Conservation (phyloP, 2,113 vertebrate genomes). For the Mesitornis unicolor region DNA sequence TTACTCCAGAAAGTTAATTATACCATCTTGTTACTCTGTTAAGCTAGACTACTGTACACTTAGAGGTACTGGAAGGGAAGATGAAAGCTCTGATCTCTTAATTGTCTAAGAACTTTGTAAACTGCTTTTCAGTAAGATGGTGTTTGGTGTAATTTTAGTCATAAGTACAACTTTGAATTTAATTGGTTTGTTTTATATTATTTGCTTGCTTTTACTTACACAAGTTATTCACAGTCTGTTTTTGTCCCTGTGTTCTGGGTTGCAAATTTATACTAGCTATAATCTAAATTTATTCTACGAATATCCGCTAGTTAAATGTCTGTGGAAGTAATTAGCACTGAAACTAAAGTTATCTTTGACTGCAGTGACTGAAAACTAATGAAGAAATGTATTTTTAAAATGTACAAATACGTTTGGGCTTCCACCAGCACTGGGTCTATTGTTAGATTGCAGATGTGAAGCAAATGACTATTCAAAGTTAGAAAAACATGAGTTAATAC, state of each 20-base stretch:
- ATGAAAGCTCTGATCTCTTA: neutral
- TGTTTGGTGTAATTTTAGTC: neutral
- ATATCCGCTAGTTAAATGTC: neutral
- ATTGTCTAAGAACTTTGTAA: neutral
- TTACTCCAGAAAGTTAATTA: neutral
- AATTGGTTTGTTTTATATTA: neutral
- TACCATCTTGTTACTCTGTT: neutral
- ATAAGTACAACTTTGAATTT: neutral
- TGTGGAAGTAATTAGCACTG: neutral
- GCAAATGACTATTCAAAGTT: neutral
- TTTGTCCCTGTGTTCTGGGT: neutral
- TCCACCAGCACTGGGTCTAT: neutral
- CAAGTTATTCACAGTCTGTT: neutral
- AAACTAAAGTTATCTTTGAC: neutral
- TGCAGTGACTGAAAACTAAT: neutral
- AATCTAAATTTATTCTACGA: neutral
- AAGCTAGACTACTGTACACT: rapidly evolving
- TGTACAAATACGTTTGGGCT: neutral
- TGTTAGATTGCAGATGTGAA: neutral
- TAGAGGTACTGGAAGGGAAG: neutral
- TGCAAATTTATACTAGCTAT: neutral
- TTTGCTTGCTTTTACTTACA: neutral
- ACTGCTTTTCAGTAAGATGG: neutral
- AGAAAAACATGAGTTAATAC: neutral
- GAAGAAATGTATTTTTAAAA: neutral